A percentile compares a stretch with the other conserved stretches of the same genome.
Evolutionary conservation across 1,140 invertebrate species (phyloP).

Genomic region (Sarcophaga peregrina): DNA sequence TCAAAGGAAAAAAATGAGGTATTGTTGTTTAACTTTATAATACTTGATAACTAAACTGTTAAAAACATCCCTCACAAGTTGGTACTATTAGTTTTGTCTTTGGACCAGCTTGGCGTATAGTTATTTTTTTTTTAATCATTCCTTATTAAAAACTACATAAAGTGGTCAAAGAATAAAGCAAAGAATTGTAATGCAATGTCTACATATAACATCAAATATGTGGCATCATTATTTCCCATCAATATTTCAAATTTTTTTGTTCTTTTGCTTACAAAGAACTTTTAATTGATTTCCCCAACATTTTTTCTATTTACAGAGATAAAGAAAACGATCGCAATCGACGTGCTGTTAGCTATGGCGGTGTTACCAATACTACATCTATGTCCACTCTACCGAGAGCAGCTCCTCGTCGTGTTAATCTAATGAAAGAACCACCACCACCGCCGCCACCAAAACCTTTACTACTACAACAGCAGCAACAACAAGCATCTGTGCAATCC

Average conservation of each 20-base stretch:
- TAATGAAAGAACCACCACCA: constrained; percentile 65
- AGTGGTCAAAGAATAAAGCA: too few species aligned
- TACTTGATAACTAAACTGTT: background rate
- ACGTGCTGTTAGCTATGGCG: constrained; percentile 61
- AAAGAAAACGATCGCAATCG: constrained; percentile 65
- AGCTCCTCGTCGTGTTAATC: constrained; percentile 58
- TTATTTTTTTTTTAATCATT: too few species aligned
- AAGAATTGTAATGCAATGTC: too few species aligned
- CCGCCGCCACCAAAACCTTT: constrained; percentile 62
- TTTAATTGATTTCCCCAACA: background rate
- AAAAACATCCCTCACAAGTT: background rate
- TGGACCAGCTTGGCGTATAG: too few species aligned
- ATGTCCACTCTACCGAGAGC: constrained; percentile 59
- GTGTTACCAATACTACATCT: constrained; percentile 47
- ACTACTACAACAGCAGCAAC: constrained; percentile 50
- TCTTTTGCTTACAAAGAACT: background rate
- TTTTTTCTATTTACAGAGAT: constrained; percentile 54
- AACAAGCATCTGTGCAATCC: constrained; percentile 44
- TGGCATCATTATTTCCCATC: background rate
- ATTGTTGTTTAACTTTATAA: background rate
- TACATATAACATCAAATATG: too few species aligned
- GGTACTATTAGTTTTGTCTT: too few species aligned
- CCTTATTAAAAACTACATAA: too few species aligned
- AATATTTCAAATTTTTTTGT: constrained; percentile 25
- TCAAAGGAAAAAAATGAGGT: constrained; percentile 57